phyloP scores from a whole-genome alignment of 1,140 invertebrate species.

The Drosophila chauvacae region DNA sequence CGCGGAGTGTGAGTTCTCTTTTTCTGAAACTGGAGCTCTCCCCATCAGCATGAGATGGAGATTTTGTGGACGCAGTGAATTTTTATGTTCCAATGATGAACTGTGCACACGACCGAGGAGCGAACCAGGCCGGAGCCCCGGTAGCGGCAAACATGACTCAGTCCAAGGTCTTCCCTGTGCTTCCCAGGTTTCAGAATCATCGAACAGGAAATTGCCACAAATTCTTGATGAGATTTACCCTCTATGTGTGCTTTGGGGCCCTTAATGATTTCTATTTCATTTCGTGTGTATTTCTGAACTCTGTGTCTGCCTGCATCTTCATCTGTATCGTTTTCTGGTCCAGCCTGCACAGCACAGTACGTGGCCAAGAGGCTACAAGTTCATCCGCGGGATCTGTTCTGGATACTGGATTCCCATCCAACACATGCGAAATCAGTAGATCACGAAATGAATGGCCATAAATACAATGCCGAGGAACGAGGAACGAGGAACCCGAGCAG shows the following conservation, averaged over 20 bases:
- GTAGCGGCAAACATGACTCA: conserved; percentile 74
- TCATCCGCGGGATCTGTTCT: conserved; percentile 49
- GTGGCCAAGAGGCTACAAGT: conserved; percentile 71
- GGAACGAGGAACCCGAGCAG: conserved; percentile 41
- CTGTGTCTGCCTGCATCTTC: conserved; percentile 16
- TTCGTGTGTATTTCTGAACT: conserved; percentile 48
- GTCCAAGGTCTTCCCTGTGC: conserved; percentile 48
- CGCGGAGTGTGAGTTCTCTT: conserved; percentile 34
- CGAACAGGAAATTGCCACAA: conserved; percentile 80
- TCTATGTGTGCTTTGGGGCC: conserved; percentile 68
- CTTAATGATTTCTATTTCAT: conserved; percentile 80
- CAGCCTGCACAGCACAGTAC: conserved; percentile 37
- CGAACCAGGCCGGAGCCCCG: conserved; percentile 25
- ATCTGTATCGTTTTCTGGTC: conserved; percentile 48
- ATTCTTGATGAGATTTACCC: conserved; percentile 78
- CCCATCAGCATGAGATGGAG: conserved; percentile 81
- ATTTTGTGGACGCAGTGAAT: conserved; percentile 77
- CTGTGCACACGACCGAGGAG: conserved; percentile 72
- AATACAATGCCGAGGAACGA: conserved; percentile 72
- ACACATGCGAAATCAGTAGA: conserved; percentile 82
- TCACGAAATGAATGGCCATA: conserved; percentile 82
- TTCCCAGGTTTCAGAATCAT: conserved; percentile 74
- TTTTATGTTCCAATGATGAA: conserved; percentile 82
- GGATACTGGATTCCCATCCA: conserved; percentile 69
- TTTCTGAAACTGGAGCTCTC: conserved; percentile 71